These are phyloP conservation scores for Parotia lawesii DNA, from an alignment of 2,113 vertebrate genomes.

Conservation along the genomic window DNA sequence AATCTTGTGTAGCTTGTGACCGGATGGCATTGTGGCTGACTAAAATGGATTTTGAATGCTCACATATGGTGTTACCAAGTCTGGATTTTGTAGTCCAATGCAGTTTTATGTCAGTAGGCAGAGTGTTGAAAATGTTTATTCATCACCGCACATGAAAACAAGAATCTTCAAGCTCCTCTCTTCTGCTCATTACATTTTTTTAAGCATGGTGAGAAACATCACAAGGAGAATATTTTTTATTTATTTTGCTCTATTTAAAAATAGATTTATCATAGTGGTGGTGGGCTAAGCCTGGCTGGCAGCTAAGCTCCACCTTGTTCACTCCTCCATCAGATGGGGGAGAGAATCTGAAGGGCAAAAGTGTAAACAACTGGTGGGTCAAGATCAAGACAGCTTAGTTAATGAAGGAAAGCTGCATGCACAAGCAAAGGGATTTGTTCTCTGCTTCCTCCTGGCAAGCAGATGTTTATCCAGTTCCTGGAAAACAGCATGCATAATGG, in stretches of 20 bases:
- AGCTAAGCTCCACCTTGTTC: neutral
- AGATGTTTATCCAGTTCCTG: neutral
- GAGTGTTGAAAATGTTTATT: neutral
- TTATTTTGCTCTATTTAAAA: neutral
- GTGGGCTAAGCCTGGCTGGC: neutral
- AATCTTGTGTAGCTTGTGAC: neutral
- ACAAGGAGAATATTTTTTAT: neutral
- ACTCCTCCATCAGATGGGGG: too few species aligned
- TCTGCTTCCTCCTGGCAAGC: neutral
- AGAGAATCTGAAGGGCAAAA: neutral
- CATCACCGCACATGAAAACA: neutral
- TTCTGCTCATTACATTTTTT: neutral
- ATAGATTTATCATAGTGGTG: neutral
- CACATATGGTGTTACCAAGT: neutral
- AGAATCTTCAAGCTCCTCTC: neutral
- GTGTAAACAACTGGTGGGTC: neutral
- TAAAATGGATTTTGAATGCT: neutral
- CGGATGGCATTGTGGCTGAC: neutral
- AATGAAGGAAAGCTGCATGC: neutral
- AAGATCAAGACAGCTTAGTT: neutral
- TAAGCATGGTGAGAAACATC: neutral
- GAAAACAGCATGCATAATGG: neutral
- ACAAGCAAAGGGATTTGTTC: neutral
- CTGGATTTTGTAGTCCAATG: neutral
- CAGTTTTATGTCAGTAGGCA: neutral